Conservation (phyloP, 1,140 invertebrate genomes). For the Drosophila santomea region DNA sequence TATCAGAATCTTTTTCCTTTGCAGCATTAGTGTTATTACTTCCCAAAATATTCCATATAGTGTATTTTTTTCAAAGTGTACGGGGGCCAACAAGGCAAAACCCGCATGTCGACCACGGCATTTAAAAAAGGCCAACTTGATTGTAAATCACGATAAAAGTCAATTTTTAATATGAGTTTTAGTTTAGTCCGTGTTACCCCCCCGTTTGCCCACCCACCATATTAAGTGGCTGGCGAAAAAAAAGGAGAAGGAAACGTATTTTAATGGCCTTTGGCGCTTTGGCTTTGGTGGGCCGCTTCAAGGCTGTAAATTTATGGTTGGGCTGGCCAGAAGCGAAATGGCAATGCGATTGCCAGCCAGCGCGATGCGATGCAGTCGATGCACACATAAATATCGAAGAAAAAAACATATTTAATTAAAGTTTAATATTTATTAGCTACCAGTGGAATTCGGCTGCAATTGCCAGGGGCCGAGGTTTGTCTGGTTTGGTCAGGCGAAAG, state of each 20-base stretch:
- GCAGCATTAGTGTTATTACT: not conserved
- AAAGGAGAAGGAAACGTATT: conserved; percentile 63
- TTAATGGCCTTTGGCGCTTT: conserved; percentile 75
- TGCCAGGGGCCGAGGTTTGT: conserved; percentile 37
- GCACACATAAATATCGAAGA: conserved; percentile 74
- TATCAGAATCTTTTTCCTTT: not conserved
- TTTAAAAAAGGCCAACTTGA: conserved; percentile 81
- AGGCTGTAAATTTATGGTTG: conserved; percentile 76
- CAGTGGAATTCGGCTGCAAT: conserved; percentile 71
- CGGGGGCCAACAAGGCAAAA: conserved; percentile 34
- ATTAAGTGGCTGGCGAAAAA: conserved; percentile 53
- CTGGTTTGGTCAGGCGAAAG: conserved; percentile 15
- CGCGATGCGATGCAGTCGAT: conserved; percentile 54
- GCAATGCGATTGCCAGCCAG: conserved; percentile 46
- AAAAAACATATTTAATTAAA: conserved; percentile 82
- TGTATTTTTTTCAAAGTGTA: conserved; percentile 15
- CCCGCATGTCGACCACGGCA: conserved; percentile 79
- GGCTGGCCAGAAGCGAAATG: conserved; percentile 76
- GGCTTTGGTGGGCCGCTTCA: conserved; percentile 60
- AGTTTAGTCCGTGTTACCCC: conserved; percentile 56
- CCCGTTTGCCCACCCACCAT: conserved; percentile 8
- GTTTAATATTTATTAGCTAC: conserved; percentile 82
- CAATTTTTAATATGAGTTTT: conserved; percentile 83
- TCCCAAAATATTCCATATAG: not conserved
- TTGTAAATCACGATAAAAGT: conserved; percentile 83